A percentile compares a stretch with the other conserved stretches of the same genome.
These are phyloP conservation scores for Plestiodon gilberti DNA, from an alignment of 2,113 vertebrate genomes.

Conservation along the genomic window DNA sequence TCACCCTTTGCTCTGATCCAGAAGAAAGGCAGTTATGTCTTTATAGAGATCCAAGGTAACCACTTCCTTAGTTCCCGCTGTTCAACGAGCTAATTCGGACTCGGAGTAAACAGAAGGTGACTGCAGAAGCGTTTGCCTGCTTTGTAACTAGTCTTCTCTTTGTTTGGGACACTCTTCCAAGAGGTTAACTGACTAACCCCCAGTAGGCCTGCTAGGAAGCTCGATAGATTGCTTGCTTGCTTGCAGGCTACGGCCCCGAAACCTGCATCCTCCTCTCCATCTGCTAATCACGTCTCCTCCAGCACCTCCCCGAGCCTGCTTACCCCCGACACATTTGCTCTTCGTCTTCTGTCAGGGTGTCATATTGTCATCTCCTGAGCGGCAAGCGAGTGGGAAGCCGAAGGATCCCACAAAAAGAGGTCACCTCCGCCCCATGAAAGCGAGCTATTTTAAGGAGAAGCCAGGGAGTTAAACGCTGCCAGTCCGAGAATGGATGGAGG, in stretches of 20 bases:
- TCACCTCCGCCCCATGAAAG: slow-evolving; percentile 61
- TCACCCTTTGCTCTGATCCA: neutral
- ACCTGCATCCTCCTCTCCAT: neutral
- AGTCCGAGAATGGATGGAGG: slow-evolving; percentile 39
- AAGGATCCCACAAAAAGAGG: slow-evolving; percentile 54
- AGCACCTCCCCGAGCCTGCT: neutral
- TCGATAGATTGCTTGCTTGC: neutral
- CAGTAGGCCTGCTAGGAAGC: too few species aligned
- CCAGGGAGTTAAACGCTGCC: slow-evolving; percentile 66
- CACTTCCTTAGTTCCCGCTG: neutral
- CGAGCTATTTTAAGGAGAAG: slow-evolving; percentile 55
- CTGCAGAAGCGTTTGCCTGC: neutral
- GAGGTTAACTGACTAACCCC: neutral
- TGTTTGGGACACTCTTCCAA: too few species aligned
- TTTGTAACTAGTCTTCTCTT: too few species aligned
- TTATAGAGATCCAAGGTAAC: neutral
- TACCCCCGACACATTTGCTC: slow-evolving; percentile 13
- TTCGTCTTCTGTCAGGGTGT: slow-evolving; percentile 19
- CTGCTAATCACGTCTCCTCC: slow-evolving; percentile 43
- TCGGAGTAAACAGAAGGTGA: neutral
- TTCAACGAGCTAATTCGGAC: neutral
- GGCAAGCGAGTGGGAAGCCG: slow-evolving; percentile 61
- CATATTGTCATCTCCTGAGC: slow-evolving; percentile 52
- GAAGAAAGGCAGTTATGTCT: neutral
- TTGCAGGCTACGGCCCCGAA: neutral